Conservation (phyloP, 2,797 vertebrate species). For the Sparidentex hasta region DNA sequence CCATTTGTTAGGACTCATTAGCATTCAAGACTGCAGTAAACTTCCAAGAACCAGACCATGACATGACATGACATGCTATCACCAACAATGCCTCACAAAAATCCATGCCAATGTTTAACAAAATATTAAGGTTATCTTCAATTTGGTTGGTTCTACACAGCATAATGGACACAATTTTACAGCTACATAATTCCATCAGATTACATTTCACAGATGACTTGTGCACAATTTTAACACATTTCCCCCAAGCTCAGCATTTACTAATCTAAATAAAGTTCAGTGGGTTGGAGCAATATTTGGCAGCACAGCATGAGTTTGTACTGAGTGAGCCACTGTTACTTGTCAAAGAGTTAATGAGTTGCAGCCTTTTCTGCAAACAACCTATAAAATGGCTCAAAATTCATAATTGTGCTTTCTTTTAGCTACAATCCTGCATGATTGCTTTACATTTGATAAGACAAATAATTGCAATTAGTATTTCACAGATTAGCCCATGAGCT, state of each 20-base stretch:
- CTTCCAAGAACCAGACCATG: too few relatives aligned
- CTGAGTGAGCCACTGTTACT: slow-evolving; percentile 18
- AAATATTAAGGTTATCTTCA: too few relatives aligned
- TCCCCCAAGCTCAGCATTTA: background rate
- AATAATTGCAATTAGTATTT: background rate
- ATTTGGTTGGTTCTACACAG: background rate
- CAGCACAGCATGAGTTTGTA: background rate
- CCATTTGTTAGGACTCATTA: background rate
- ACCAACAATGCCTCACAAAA: too few relatives aligned
- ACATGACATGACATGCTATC: too few relatives aligned
- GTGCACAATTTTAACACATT: background rate
- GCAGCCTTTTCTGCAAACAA: background rate
- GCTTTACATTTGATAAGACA: background rate
- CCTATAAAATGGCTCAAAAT: background rate
- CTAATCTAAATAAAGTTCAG: background rate
- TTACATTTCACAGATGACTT: background rate
- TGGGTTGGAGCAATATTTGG: background rate
- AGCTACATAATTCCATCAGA: background rate
- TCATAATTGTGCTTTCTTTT: background rate
- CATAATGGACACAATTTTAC: background rate
- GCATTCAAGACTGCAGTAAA: background rate
- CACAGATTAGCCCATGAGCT: background rate
- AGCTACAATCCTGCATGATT: background rate
- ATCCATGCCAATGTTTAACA: too few relatives aligned
- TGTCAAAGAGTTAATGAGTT: slow-evolving; percentile 35